phyloP scores from a whole-genome alignment of 2,888 invertebrate genomes.

The Drosophila colorata region DNA sequence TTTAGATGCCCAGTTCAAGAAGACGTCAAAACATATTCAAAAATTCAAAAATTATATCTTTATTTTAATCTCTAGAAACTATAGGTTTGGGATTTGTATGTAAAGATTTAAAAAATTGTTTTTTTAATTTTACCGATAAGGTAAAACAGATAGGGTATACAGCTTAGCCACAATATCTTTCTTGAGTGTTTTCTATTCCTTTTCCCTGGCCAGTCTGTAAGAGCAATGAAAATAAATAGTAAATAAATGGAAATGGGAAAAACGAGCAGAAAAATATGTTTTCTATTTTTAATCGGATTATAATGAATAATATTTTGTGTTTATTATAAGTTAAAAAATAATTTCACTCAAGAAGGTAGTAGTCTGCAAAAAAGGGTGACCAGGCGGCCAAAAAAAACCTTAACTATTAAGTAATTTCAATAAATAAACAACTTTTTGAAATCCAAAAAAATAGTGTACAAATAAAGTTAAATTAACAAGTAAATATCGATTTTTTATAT shows the following conservation, averaged over 20 bases:
- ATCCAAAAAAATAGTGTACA: too few relatives aligned
- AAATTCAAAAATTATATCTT: too few relatives aligned
- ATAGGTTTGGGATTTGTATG: too few relatives aligned
- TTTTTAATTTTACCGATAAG: not conserved
- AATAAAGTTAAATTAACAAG: not conserved
- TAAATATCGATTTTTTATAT: not conserved
- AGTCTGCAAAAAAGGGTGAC: slow-evolving; percentile 61
- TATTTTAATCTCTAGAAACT: too few relatives aligned
- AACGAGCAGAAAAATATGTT: slow-evolving; percentile 47
- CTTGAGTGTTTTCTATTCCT: slow-evolving; percentile 25
- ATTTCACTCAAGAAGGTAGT: slow-evolving; percentile 60
- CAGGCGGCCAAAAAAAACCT: slow-evolving; percentile 9
- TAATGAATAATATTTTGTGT: slow-evolving; percentile 72
- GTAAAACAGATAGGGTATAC: slow-evolving; percentile 26
- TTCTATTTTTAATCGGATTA: slow-evolving; percentile 82
- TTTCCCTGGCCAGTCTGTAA: slow-evolving; percentile 28
- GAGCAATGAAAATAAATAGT: slow-evolving; percentile 46
- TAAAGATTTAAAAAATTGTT: too few relatives aligned
- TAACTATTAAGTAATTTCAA: too few relatives aligned
- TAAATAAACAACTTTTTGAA: too few relatives aligned
- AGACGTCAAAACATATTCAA: too few relatives aligned
- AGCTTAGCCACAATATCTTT: not conserved
- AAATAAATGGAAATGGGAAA: slow-evolving; percentile 36
- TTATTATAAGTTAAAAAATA: slow-evolving; percentile 65
- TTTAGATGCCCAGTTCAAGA: too few relatives aligned